phyloP scores from a whole-genome alignment of 2,888 invertebrate species.

The Ditula angustiorana region DNA sequence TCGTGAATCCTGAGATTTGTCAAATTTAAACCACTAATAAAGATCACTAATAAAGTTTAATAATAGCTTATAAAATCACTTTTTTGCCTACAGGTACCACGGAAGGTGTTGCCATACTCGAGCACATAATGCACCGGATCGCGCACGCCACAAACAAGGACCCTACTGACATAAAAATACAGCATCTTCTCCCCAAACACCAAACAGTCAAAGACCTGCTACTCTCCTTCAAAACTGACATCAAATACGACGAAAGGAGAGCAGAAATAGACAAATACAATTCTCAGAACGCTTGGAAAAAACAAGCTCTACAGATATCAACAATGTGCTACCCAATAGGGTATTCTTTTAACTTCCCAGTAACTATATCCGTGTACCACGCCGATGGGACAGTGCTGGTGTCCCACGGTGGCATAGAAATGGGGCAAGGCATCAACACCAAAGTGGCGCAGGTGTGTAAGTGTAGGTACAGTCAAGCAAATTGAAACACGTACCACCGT shows the following conservation, averaged over 20 bases:
- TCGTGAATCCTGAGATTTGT: too few species aligned
- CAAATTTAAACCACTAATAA: too few species aligned
- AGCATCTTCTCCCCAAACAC: constrained; percentile 76
- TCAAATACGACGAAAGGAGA: constrained; percentile 83
- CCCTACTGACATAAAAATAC: constrained; percentile 83
- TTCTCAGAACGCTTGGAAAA: constrained; percentile 90
- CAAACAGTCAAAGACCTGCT: constrained; percentile 77
- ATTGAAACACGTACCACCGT: too few species aligned
- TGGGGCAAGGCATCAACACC: constrained; percentile 91
- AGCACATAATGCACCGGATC: constrained; percentile 89
- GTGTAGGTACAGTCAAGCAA: too few species aligned
- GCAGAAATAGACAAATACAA: constrained; percentile 85
- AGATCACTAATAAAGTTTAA: neutral
- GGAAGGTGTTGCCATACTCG: constrained; percentile 85
- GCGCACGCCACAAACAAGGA: constrained; percentile 83
- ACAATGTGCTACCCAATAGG: constrained; percentile 87
- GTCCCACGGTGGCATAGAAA: constrained; percentile 89
- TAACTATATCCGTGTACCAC: constrained; percentile 88
- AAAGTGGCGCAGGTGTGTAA: constrained; percentile 90
- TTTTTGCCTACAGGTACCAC: constrained; percentile 70
- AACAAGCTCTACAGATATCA: constrained; percentile 87
- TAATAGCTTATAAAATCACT: neutral
- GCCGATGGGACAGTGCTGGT: constrained; percentile 88
- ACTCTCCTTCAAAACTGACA: constrained; percentile 83
- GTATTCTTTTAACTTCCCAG: constrained; percentile 82